Percentiles rank a stretch among this genome's conserved stretches.
phyloP scores from a whole-genome alignment of 1,140 invertebrate species.

The Drosophila kohkoa region DNA sequence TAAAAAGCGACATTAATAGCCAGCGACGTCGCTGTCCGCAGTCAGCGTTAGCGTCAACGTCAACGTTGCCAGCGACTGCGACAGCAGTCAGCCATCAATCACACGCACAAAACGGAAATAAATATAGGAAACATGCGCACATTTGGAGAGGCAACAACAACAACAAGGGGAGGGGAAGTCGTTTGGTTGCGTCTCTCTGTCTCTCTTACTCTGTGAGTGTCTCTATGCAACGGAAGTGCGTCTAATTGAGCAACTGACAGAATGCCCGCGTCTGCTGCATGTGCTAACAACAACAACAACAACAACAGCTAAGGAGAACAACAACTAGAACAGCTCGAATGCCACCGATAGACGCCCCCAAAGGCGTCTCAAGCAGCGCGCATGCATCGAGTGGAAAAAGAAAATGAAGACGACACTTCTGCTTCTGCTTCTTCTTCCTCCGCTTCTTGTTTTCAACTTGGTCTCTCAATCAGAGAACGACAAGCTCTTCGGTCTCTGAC shows the following conservation, averaged over 20 bases:
- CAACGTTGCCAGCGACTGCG: slow-evolving; percentile 1
- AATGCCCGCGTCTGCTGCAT: slow-evolving; percentile 63
- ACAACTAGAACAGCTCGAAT: neutral
- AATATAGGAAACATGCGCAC: slow-evolving; percentile 60
- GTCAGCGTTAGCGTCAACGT: neutral
- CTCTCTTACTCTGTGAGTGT: neutral
- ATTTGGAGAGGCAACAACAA: slow-evolving; percentile 27
- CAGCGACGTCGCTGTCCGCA: slow-evolving; percentile 1
- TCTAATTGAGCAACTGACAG: slow-evolving; percentile 80
- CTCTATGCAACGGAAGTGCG: slow-evolving; percentile 69
- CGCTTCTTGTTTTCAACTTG: no score
- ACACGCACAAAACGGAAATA: slow-evolving; percentile 78
- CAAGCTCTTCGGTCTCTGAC: slow-evolving; percentile 17
- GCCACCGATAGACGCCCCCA: slow-evolving; percentile 5
- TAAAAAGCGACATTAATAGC: slow-evolving; percentile 50
- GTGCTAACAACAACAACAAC: slow-evolving; percentile 36
- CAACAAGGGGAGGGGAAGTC: slow-evolving; percentile 3
- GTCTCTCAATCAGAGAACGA: slow-evolving; percentile 18
- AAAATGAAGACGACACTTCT: slow-evolving; percentile 1
- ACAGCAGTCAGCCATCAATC: slow-evolving; percentile 75
- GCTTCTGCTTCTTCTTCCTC: no score
- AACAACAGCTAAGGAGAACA: neutral
- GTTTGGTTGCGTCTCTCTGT: neutral
- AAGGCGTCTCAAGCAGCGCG: slow-evolving; percentile 5
- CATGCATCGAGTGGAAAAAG: slow-evolving; percentile 47